phyloP scores from a whole-genome alignment of 2,888 invertebrate species.

The Cephus runcator region DNA sequence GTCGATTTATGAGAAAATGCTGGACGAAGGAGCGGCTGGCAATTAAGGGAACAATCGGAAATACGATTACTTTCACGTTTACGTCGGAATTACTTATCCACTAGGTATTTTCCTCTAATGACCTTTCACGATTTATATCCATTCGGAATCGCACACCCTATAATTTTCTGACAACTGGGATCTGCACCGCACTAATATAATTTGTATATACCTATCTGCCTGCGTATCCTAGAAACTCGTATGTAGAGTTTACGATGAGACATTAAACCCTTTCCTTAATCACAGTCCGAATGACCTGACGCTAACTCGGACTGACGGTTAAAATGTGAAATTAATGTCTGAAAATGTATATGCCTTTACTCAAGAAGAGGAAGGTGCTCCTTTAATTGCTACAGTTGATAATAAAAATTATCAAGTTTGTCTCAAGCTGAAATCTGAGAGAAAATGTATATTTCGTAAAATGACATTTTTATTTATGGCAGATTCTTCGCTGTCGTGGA shows the following conservation, averaged over 20 bases:
- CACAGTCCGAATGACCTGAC: not conserved
- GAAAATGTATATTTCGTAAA: not conserved
- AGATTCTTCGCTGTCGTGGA: not conserved
- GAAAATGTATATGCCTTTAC: not conserved
- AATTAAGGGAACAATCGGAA: not conserved
- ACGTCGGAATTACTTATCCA: not conserved
- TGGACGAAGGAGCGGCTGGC: not conserved
- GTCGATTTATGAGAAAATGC: constrained; percentile 27
- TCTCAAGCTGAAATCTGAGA: not conserved
- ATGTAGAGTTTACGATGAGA: not conserved
- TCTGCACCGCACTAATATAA: not conserved
- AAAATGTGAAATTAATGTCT: not conserved
- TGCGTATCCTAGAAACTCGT: not conserved
- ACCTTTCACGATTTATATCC: not conserved
- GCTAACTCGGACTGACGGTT: not conserved
- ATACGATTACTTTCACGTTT: not conserved
- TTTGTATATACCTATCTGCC: not conserved
- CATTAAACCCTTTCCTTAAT: not conserved
- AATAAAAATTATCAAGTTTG: not conserved
- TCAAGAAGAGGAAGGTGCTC: not conserved
- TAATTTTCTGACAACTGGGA: not conserved
- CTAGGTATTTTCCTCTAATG: not conserved
- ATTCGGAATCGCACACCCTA: not conserved
- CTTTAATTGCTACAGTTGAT: not conserved
- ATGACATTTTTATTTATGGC: not conserved